A percentile compares a stretch with the other conserved stretches of the same genome.
phyloP scores from a whole-genome alignment of 1,140 invertebrate species.

The Ectropis grisescens region DNA sequence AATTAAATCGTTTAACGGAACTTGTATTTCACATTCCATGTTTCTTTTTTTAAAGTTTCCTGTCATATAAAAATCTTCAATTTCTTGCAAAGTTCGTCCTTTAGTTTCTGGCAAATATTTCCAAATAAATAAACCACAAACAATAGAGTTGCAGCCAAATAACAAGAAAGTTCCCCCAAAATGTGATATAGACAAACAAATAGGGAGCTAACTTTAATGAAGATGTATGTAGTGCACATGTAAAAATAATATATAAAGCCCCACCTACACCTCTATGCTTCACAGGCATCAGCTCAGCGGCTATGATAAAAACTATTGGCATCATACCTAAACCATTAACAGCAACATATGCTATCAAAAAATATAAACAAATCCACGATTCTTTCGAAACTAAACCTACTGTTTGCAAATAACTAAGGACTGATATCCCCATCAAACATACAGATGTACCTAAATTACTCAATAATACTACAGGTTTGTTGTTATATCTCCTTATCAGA shows the following conservation, averaged over 20 bases:
- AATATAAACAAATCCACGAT: slow-evolving; percentile 1
- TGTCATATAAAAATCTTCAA: slow-evolving; percentile 7
- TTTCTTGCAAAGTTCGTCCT: slow-evolving; percentile 7
- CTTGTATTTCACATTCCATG: too few species aligned
- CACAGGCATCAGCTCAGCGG: slow-evolving; percentile 8
- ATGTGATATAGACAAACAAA: slow-evolving; percentile 3
- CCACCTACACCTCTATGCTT: slow-evolving; percentile 10
- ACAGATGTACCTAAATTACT: neutral
- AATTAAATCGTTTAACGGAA: too few species aligned
- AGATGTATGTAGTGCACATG: slow-evolving; percentile 3
- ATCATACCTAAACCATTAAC: slow-evolving; percentile 2
- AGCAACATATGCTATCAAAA: slow-evolving; percentile 1
- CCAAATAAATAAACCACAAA: slow-evolving; percentile 4
- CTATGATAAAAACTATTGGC: slow-evolving; percentile 1
- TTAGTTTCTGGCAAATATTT: slow-evolving; percentile 8
- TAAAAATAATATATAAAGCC: slow-evolving; percentile 4
- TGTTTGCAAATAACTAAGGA: slow-evolving; percentile 4
- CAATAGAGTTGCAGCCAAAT: slow-evolving; percentile 1
- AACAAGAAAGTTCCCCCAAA: slow-evolving; percentile 7
- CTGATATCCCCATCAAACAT: neutral
- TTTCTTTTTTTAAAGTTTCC: slow-evolving; percentile 1
- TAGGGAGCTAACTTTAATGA: slow-evolving; percentile 8
- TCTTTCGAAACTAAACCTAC: neutral
- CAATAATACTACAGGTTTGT: slow-evolving; percentile 6
- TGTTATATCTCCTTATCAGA: slow-evolving; percentile 1